phyloP scores from a whole-genome alignment of 2,888 invertebrate genomes.

The Hecatera dysodea region DNA sequence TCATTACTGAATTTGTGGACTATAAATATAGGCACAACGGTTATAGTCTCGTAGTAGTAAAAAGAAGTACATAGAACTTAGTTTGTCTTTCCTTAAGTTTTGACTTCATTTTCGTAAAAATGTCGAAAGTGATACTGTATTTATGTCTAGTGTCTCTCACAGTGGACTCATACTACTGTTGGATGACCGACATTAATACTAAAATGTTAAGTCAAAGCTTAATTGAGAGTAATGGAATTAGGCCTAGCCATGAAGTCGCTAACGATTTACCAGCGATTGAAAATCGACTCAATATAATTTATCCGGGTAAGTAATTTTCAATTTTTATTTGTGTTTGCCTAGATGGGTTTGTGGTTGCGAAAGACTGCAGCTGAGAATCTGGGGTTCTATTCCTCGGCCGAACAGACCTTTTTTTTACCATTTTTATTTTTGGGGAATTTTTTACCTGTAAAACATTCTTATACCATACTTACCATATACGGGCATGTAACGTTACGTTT shows the following conservation, averaged over 20 bases:
- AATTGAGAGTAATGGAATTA: neutral
- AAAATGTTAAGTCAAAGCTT: constrained; percentile 28
- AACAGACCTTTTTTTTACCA: neutral
- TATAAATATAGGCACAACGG: no score
- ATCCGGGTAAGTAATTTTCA: constrained; percentile 74
- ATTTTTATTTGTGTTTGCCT: neutral
- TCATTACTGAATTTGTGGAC: constrained; percentile 33
- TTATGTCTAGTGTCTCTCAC: neutral
- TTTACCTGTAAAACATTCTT: no score
- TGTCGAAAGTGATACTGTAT: constrained; percentile 46
- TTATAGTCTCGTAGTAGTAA: neutral
- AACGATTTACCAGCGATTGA: constrained; percentile 20
- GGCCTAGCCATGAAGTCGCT: constrained; percentile 21
- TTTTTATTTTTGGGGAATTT: no score
- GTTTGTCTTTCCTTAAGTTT: neutral
- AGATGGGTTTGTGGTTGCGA: neutral
- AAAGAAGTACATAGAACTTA: no score
- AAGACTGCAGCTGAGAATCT: neutral
- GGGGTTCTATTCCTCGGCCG: neutral
- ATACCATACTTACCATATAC: no score
- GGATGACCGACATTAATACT: constrained; percentile 63
- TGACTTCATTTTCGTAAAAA: neutral
- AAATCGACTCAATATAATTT: constrained; percentile 71
- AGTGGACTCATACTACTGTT: constrained; percentile 39
- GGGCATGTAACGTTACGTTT: no score